These are phyloP conservation scores for Acanthornis magna DNA, from an alignment of 2,797 vertebrate species.

Conservation along the genomic window DNA sequence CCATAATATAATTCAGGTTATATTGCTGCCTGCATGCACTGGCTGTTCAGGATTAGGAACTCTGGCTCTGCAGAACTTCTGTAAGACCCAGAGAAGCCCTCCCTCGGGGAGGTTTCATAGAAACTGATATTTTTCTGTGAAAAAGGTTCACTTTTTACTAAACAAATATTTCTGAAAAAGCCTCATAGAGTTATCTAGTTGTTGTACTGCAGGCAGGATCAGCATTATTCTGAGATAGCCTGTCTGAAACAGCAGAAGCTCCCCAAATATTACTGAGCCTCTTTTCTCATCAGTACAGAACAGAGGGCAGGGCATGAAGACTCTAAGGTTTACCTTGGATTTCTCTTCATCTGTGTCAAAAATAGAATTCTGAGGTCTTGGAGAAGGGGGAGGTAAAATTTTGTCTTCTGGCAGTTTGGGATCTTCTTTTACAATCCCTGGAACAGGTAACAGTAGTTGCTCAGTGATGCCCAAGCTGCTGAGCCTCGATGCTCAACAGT, in stretches of 20 bases:
- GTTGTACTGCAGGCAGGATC: neutral
- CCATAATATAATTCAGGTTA: neutral
- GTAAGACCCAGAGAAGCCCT: neutral
- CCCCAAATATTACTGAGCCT: neutral
- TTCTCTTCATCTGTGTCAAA: slow-evolving; percentile 90
- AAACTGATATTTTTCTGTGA: neutral
- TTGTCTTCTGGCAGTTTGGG: slow-evolving; percentile 81
- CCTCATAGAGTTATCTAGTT: neutral
- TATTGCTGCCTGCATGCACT: neutral
- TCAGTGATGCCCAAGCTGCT: neutral
- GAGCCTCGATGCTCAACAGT: neutral
- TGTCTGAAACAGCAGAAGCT: neutral
- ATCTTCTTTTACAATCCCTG: slow-evolving; percentile 88
- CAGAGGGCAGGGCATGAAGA: neutral
- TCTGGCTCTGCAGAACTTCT: neutral
- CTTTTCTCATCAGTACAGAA: neutral
- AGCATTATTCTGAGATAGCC: neutral
- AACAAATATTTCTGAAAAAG: neutral
- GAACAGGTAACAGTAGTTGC: neutral
- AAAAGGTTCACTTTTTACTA: neutral
- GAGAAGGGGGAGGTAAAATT: slow-evolving; percentile 84
- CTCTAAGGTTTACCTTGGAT: slow-evolving; percentile 75
- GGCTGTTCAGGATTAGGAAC: neutral
- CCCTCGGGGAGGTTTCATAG: neutral
- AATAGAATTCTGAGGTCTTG: slow-evolving; percentile 81